A percentile compares a stretch with the other conserved stretches of the same genome.
These are phyloP conservation scores for Sapajus apella DNA, from an alignment of 2,113 vertebrate species.

Conservation along the genomic window DNA sequence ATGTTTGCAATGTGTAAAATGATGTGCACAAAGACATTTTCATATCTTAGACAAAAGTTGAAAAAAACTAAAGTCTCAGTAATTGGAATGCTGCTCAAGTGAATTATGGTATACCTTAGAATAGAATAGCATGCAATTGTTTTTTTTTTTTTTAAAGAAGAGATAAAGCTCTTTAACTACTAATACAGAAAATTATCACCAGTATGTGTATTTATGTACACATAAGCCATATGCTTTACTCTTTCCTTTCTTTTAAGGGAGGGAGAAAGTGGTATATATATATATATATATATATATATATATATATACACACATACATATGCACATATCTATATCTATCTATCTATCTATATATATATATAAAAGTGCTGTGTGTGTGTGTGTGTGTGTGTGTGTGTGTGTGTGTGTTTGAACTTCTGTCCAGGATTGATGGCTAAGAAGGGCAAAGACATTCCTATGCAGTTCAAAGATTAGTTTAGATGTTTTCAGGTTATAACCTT, in stretches of 20 bases:
- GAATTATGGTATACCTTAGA: background rate
- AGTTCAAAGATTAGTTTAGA: slow-evolving; percentile 35
- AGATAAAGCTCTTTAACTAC: background rate
- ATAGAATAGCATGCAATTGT: background rate
- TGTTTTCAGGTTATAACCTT: slow-evolving; percentile 40
- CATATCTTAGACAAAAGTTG: background rate
- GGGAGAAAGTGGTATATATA: no score
- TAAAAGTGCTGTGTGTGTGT: no score
- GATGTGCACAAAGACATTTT: background rate
- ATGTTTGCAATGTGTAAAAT: background rate
- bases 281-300: no score
- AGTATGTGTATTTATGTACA: background rate
- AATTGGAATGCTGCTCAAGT: slow-evolving; percentile 5
- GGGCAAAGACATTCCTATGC: slow-evolving; percentile 4
- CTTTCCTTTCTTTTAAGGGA: no score
- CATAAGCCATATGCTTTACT: no score
- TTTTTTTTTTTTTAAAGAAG: background rate
- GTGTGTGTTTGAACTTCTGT: background rate
- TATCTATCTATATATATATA: no score
- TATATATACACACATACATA: no score
- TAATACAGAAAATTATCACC: slow-evolving; percentile 17
- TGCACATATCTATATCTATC: no score
- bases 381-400: no score
- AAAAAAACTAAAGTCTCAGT: background rate
- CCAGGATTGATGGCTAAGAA: slow-evolving; percentile 45